These are phyloP conservation scores for Phoxinus dragarum DNA, from an alignment of 2,797 vertebrate genomes.

Conservation along the genomic window DNA sequence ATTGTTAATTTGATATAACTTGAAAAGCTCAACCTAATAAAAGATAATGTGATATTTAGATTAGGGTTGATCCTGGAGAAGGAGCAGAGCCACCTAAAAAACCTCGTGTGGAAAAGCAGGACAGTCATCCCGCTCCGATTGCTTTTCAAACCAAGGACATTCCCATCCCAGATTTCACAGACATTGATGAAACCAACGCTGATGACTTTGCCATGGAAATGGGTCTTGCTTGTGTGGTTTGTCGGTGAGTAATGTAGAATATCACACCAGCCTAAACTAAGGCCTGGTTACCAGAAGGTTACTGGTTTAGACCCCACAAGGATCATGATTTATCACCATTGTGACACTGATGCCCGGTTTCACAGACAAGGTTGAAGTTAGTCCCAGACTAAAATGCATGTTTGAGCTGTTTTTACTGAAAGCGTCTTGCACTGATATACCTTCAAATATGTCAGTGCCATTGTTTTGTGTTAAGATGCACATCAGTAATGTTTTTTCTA, in stretches of 20 bases:
- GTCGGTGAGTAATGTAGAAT: constrained; percentile 75
- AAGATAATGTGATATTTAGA: constrained; percentile 67
- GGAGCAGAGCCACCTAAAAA: constrained; percentile 89
- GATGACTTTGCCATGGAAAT: constrained; percentile 99
- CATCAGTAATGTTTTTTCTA: no score
- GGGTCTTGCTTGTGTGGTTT: constrained; percentile 97
- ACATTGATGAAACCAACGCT: constrained; percentile 95
- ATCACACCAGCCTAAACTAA: not conserved
- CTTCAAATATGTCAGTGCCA: no score
- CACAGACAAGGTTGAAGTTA: no score
- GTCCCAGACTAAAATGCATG: no score
- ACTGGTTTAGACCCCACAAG: not conserved
- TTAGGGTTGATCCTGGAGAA: constrained; percentile 85
- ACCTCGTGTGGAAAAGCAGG: constrained; percentile 89
- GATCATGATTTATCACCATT: not conserved
- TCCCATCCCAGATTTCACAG: constrained; percentile 86
- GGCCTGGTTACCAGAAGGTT: not conserved
- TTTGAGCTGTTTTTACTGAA: no score
- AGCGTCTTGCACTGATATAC: no score
- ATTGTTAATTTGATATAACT: not conserved
- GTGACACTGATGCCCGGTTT: not conserved
- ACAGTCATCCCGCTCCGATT: constrained; percentile 88
- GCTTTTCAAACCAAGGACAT: constrained; percentile 85
- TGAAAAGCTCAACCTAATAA: not conserved
- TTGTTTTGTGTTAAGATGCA: no score